Evolutionary conservation across 2,888 invertebrate genomes (phyloP), one percentile per base, ranked within the genome.

Genomic region (Ochropleura leucogaster): DNA sequence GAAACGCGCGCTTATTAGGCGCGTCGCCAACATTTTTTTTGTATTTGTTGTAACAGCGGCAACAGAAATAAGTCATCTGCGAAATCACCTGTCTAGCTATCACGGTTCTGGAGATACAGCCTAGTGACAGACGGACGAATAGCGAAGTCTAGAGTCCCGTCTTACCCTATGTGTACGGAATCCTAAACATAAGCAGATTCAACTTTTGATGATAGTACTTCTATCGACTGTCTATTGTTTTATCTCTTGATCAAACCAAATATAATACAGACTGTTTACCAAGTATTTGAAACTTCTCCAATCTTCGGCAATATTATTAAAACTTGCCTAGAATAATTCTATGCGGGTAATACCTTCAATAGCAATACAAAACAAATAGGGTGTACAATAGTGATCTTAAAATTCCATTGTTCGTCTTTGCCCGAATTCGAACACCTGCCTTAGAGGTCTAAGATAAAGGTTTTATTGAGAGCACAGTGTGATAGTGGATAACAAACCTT

Each of bases 371-470:
- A 59, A 72, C 63, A 51, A 68, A 69, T 59, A 64, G 63, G 63
- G 62, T 70, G n/a, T 55, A 62, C 44, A 49, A 30, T 30, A 79
- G 62, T 51, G 57, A 65, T 69, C 75, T 80, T 51, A 66, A 82
- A 74, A 75, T 62, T 63, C 67, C 60, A 76, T 72, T 72, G 69
- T 72, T 75, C 49, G n/a, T 51, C 55, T 51, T 40, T 30, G 12
- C 30, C 69, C 67, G 40, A 72, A 80, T 69, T 80, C 67, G 53
- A 75, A 80, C 71, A 79, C 80, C 68, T 80, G 67, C 64, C 47
- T 60, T 20, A 63, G 65, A 73, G 47, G 20, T 30, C 49, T 55
- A 60, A 70, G 67, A 84, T 72, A 82, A 84, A 76, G 68, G 84
- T 76, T 67, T 69, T 60, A 69, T 49, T 53, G 30, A 65, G 30